These are phyloP conservation scores for Eupithecia subfuscata DNA, from an alignment of 2,888 invertebrate genomes.

Conservation along the genomic window DNA sequence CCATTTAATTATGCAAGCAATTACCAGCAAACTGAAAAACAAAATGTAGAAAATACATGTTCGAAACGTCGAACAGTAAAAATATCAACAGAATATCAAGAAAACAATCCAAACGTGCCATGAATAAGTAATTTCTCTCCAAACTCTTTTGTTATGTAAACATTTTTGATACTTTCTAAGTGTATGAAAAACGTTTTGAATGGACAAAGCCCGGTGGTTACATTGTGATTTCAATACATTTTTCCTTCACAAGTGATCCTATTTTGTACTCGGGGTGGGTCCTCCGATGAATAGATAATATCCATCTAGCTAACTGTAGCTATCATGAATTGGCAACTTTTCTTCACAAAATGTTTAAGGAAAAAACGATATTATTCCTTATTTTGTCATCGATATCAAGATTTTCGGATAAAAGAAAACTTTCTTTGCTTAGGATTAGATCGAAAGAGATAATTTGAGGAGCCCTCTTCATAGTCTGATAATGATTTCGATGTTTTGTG, in stretches of 20 bases:
- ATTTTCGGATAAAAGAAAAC: conserved; percentile 46
- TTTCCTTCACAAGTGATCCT: conserved; percentile 77
- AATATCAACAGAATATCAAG: conserved; percentile 47
- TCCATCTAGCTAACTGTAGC: conserved; percentile 70
- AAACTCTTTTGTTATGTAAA: conserved; percentile 76
- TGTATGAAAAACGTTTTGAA: conserved; percentile 65
- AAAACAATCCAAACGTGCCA: conserved; percentile 68
- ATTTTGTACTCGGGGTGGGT: conserved; percentile 71
- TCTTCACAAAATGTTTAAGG: conserved; percentile 56
- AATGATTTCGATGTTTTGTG: background rate
- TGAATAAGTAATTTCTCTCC: conserved; percentile 76
- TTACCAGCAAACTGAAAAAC: background rate
- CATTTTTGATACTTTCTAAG: conserved; percentile 59
- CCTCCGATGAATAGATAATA: conserved; percentile 57
- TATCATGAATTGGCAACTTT: conserved; percentile 76
- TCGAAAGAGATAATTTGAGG: conserved; percentile 12
- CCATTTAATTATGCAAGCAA: background rate
- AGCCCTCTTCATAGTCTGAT: background rate
- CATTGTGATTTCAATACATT: conserved; percentile 82
- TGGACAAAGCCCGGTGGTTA: conserved; percentile 74
- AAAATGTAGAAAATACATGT: conserved; percentile 24
- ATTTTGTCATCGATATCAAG: conserved; percentile 51
- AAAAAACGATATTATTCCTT: conserved; percentile 55
- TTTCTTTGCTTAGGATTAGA: conserved; percentile 24
- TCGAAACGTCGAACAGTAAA: conserved; percentile 62